Conservation (phyloP, 2,888 invertebrate genomes). For the Macrophya annulata region DNA sequence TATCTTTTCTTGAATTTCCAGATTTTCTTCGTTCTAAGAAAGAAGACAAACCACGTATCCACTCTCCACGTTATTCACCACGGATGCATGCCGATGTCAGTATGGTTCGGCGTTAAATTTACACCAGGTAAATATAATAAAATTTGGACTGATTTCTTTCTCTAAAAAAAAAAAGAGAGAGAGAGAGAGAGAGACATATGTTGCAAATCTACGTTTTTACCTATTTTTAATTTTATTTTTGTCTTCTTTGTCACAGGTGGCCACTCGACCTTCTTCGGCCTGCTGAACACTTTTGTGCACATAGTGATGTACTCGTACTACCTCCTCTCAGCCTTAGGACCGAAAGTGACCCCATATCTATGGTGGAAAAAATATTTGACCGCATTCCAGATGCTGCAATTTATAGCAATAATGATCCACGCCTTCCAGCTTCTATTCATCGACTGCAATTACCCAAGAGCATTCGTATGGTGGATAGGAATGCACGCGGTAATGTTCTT, state of each 20-base stretch:
- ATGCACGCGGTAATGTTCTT: constrained; percentile 98
- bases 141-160: too few species aligned
- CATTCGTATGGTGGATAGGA: constrained; percentile 98
- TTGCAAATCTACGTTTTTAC: not conserved
- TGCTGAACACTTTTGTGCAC: constrained; percentile 98
- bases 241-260: constrained; percentile 84
- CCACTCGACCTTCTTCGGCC: constrained; percentile 97
- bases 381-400: constrained; percentile 95
- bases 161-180: not conserved
- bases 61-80: constrained; percentile 98
- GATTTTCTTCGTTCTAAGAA: constrained; percentile 97
- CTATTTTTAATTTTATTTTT: constrained; percentile 51
- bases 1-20: constrained; percentile 79
- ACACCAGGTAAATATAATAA: constrained; percentile 87
- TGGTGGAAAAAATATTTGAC: constrained; percentile 99
- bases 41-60: constrained; percentile 96
- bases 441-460: constrained; percentile 95
- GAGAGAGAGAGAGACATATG: not conserved
- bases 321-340: constrained; percentile 94
- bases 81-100: constrained; percentile 98
- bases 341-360: constrained; percentile 90
- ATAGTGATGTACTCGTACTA: constrained; percentile 98
- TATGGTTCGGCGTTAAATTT: constrained; percentile 98
- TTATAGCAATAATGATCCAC: constrained; percentile 94
- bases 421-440: constrained; percentile 95